Percentiles rank a stretch among this genome's conserved stretches.
These are phyloP conservation scores for Drosophila triauraria DNA, from an alignment of 1,140 invertebrate species.

Conservation along the genomic window DNA sequence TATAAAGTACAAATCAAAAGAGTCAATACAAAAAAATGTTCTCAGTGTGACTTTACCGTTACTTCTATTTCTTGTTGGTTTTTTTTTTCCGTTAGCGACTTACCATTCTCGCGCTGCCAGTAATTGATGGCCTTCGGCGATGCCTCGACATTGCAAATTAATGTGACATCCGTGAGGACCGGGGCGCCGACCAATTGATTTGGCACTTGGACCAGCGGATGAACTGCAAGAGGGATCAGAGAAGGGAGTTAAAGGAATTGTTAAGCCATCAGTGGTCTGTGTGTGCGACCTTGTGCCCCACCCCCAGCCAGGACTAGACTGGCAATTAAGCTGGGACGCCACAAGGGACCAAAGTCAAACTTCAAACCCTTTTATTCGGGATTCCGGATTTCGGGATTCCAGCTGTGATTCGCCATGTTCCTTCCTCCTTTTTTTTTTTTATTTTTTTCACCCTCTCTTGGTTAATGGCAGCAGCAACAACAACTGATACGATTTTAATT, in stretches of 20 bases:
- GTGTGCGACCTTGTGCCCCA: constrained; percentile 37
- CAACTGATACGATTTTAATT: constrained; percentile 83
- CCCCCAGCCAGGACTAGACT: constrained; percentile 5
- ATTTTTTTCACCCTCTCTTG: constrained; percentile 7
- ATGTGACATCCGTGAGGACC: constrained; percentile 91
- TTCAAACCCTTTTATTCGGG: constrained; percentile 44
- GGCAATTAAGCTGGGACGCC: constrained; percentile 39
- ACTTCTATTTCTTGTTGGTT: neutral
- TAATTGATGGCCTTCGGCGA: constrained; percentile 95
- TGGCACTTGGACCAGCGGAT: constrained; percentile 93
- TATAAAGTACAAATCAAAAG: neutral
- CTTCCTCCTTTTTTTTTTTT: neutral
- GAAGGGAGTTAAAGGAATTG: constrained; percentile 15
- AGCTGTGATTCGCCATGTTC: constrained; percentile 36
- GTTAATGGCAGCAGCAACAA: constrained; percentile 52
- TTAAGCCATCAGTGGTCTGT: constrained; percentile 37
- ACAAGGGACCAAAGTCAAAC: constrained; percentile 39
- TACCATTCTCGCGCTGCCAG: constrained; percentile 94
- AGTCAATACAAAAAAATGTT: constrained; percentile 21
- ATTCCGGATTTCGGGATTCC: constrained; percentile 11
- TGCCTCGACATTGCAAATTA: constrained; percentile 94
- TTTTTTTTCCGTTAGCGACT: constrained; percentile 56
- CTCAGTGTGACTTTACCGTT: constrained; percentile 3
- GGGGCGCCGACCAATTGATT: constrained; percentile 94
- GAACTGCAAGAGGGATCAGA: constrained; percentile 87